Evolutionary conservation across 2,113 vertebrate species (phyloP).

Genomic region (Raja brachyura): DNA sequence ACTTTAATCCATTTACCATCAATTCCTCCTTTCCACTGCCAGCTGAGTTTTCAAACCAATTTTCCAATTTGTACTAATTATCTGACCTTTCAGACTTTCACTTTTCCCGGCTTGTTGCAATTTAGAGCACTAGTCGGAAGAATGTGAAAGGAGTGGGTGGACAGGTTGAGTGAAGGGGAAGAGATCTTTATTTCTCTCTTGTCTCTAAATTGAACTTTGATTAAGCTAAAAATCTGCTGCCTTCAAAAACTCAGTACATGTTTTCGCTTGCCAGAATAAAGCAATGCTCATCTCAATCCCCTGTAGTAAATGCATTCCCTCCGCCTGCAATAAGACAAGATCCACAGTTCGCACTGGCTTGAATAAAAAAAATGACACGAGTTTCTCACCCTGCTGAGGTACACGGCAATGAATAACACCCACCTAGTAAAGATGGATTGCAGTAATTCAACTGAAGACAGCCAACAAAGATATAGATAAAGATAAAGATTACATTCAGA

Average conservation of each 20-base stretch:
- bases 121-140: not conserved
- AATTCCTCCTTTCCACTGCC: not conserved
- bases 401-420: not conserved
- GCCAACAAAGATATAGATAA: slow-evolving; percentile 15
- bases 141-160: not conserved
- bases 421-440: not conserved
- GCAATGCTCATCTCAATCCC: not conserved
- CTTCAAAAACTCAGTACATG: not conserved
- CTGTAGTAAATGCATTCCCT: not conserved
- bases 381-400: not conserved
- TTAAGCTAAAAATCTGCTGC: not conserved
- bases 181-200: not conserved
- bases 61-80: not conserved
- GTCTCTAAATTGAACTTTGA: not conserved
- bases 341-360: not conserved
- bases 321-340: not conserved
- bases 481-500: slow-evolving; percentile 13
- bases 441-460: slow-evolving; percentile 19
- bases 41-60: not conserved
- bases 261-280: not conserved
- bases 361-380: not conserved
- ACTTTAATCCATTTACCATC: not conserved
- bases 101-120: not conserved
- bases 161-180: no score
- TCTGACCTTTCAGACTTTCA: not conserved